Conservation (phyloP, 2,797 vertebrate species). For the Gallinago nigripennis region DNA sequence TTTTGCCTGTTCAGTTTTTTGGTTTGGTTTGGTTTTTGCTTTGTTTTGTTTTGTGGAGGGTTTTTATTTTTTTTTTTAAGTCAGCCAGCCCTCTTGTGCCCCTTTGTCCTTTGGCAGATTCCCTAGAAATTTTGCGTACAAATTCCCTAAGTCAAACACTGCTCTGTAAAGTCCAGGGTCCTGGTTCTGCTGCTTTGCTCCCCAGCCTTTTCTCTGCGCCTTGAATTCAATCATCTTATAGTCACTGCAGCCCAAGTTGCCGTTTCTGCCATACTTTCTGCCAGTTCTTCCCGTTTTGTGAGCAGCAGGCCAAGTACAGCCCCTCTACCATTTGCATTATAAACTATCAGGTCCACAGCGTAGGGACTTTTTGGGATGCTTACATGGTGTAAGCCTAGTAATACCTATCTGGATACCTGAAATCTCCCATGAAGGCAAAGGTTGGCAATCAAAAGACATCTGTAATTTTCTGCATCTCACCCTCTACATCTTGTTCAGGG, state of each 20-base stretch:
- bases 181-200: not conserved
- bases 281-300: not conserved
- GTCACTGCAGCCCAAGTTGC: not conserved
- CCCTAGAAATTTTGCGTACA: not conserved
- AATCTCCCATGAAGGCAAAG: not conserved
- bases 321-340: not conserved
- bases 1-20: not conserved
- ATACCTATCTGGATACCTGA: not conserved
- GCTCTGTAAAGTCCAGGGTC: not conserved
- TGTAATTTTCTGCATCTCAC: not conserved
- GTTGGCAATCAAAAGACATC: not conserved
- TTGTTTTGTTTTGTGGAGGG: not conserved
- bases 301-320: not conserved
- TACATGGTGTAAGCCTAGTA: not conserved
- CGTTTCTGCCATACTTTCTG: not conserved
- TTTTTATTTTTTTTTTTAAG: not conserved
- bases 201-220: not conserved
- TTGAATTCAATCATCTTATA: not conserved
- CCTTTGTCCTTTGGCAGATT: not conserved
- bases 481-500: not conserved
- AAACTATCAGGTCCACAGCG: not conserved
- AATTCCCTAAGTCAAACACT: not conserved
- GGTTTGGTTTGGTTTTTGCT: not conserved
- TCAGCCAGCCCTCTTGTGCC: not conserved
- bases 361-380: not conserved